Conservation (phyloP, 1,140 invertebrate genomes). For the Xylocopa sonorina region DNA sequence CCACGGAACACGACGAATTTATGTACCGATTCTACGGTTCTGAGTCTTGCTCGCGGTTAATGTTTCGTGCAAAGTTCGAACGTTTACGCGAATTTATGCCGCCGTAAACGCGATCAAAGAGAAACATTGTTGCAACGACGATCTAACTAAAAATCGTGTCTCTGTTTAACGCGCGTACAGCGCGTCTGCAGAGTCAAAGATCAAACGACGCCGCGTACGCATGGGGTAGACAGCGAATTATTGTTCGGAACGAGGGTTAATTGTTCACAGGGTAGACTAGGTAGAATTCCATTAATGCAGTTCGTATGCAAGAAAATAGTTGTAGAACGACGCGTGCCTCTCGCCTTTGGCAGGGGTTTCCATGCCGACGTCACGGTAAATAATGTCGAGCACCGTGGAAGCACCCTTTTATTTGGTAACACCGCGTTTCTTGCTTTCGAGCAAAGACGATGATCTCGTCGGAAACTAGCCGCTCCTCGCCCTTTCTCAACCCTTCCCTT, state of each 20-base stretch:
- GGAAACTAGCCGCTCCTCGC: neutral
- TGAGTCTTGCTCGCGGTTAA: neutral
- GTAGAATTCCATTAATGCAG: conserved; percentile 26
- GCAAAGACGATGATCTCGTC: conserved; percentile 42
- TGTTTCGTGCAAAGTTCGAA: too few species aligned
- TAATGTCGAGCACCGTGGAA: conserved; percentile 57
- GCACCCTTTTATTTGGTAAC: conserved; percentile 44
- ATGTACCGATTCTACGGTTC: neutral
- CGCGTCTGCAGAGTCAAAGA: neutral
- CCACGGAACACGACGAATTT: neutral
- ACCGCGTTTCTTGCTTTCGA: conserved; percentile 18
- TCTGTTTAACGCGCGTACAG: neutral
- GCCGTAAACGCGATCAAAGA: too few species aligned
- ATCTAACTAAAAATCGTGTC: neutral
- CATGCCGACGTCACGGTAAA: conserved; percentile 59
- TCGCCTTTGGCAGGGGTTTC: conserved; percentile 52
- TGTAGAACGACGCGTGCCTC: conserved; percentile 36
- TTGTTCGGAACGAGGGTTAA: conserved; percentile 21
- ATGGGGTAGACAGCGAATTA: neutral
- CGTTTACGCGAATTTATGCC: too few species aligned
- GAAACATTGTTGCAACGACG: too few species aligned
- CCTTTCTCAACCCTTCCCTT: neutral
- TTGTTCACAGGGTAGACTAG: neutral
- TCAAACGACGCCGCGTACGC: neutral
- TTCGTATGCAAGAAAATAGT: conserved; percentile 26